Conservation (phyloP, 2,113 vertebrate species). For the Dissostichus mawsoni region DNA sequence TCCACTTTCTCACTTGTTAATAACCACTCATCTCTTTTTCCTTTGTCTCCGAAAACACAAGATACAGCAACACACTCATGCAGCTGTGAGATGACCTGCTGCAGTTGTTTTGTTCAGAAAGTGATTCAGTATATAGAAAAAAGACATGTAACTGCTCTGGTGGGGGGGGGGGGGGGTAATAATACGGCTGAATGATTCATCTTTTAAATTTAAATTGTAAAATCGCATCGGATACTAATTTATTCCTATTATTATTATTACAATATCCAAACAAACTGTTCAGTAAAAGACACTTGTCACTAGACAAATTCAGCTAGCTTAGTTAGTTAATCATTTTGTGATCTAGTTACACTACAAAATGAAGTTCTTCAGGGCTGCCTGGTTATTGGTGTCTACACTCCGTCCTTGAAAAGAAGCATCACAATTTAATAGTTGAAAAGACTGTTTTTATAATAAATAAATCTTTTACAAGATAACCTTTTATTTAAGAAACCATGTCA, state of each 20-base stretch:
- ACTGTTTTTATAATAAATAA: too few species aligned
- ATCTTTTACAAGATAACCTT: too few species aligned
- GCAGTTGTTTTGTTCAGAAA: neutral
- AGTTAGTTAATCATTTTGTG: too few species aligned
- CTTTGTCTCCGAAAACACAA: constrained; percentile 26
- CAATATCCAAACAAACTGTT: neutral
- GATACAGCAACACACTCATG: constrained; percentile 6
- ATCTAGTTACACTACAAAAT: too few species aligned
- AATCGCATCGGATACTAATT: neutral
- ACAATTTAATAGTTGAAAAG: too few species aligned
- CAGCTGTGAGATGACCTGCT: constrained; percentile 13
- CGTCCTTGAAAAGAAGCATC: too few species aligned
- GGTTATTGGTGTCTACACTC: too few species aligned
- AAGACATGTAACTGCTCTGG: neutral
- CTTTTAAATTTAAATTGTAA: neutral
- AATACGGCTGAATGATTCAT: neutral
- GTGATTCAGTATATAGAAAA: neutral
- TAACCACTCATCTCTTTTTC: constrained; percentile 52
- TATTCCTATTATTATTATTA: neutral
- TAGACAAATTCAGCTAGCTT: too few species aligned
- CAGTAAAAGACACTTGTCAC: too few species aligned
- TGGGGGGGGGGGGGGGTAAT: neutral
- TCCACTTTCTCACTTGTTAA: constrained; percentile 57
- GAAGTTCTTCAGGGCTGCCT: too few species aligned
- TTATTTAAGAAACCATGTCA: too few species aligned